phyloP scores from a whole-genome alignment of 2,113 vertebrate species.

The Callaeas wilsoni region DNA sequence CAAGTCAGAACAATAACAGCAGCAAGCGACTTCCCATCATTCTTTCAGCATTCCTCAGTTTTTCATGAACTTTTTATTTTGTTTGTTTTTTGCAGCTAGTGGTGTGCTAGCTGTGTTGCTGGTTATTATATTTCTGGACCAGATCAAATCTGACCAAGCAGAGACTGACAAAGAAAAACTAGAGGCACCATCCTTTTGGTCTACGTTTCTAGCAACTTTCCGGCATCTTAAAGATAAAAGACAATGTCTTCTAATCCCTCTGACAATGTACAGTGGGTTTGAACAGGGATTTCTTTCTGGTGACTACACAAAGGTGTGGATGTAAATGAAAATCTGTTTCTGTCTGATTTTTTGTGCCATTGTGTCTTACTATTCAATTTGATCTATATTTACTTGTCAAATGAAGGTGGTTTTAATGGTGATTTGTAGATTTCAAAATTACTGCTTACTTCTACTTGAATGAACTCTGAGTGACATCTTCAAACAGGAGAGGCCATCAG shows the following conservation, averaged over 20 bases:
- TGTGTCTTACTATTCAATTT: neutral
- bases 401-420: neutral
- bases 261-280: constrained; percentile 92
- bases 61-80: constrained; percentile 11
- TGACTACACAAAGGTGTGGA: constrained; percentile 90
- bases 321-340: neutral
- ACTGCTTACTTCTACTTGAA: neutral
- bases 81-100: constrained; percentile 73
- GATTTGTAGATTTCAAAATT: neutral
- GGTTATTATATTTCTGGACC: constrained; percentile 81
- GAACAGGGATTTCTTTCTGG: constrained; percentile 92
- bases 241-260: constrained; percentile 81
- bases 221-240: constrained; percentile 80
- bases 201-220: constrained; percentile 85
- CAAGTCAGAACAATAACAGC: constrained; percentile 38
- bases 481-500: neutral
- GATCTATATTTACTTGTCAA: neutral
- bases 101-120: constrained; percentile 86
- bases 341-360: neutral
- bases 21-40: neutral
- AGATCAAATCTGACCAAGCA: constrained; percentile 64
- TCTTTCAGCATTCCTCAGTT: neutral
- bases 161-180: constrained; percentile 47
- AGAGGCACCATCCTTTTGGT: constrained; percentile 65
- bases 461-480: constrained; percentile 16